These are phyloP conservation scores for Atherinosoma microstoma DNA, from an alignment of 2,797 vertebrate genomes.

Conservation along the genomic window DNA sequence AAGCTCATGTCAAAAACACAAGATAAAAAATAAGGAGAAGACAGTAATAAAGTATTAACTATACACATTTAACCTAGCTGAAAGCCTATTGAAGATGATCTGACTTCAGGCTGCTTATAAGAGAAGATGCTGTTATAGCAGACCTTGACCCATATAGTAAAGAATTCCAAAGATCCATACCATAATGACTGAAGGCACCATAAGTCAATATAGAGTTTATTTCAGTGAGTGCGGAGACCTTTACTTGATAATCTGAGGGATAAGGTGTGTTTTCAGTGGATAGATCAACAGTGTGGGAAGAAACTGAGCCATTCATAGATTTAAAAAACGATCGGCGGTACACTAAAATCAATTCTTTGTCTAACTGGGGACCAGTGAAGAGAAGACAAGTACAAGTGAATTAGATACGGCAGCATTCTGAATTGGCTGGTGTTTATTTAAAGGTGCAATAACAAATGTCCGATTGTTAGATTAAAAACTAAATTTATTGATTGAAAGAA, in stretches of 20 bases:
- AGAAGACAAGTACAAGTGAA: constrained; percentile 6
- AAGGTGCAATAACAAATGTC: neutral
- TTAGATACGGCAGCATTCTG: neutral
- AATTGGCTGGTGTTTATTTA: neutral
- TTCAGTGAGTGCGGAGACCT: neutral
- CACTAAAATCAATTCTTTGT: constrained; percentile 8
- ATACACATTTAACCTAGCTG: too few species aligned
- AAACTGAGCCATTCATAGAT: constrained; percentile 11
- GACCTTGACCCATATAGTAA: neutral
- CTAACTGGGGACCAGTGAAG: constrained; percentile 2
- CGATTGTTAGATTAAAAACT: neutral
- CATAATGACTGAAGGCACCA: constrained; percentile 1
- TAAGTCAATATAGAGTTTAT: neutral
- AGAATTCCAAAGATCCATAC: neutral
- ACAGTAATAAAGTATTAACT: too few species aligned
- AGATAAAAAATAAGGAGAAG: neutral
- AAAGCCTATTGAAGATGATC: too few species aligned
- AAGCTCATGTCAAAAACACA: too few species aligned
- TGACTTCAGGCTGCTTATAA: too few species aligned
- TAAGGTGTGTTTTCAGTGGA: neutral
- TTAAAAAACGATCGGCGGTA: constrained; percentile 1
- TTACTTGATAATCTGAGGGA: neutral
- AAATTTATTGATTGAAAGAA: neutral
- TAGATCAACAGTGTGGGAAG: constrained; percentile 12
- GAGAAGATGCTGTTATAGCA: neutral